phyloP scores from a whole-genome alignment of 2,113 vertebrate species.

The Cyanocitta stelleri region DNA sequence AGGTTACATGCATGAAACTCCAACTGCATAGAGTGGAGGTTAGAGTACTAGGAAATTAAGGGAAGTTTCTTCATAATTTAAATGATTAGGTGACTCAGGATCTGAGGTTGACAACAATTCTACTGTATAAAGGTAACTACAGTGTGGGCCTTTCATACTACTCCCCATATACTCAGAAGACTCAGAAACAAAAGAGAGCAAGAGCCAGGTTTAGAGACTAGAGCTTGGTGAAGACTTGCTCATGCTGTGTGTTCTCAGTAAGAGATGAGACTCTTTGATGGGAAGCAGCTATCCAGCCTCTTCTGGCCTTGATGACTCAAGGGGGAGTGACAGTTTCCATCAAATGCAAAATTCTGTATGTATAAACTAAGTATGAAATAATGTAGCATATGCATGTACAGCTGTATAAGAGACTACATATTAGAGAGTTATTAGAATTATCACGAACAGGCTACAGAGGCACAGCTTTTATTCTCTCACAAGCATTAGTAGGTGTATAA shows the following conservation, averaged over 20 bases:
- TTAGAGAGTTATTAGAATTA: not conserved
- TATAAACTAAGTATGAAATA: not conserved
- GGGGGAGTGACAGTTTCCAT: not conserved
- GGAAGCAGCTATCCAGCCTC: not conserved
- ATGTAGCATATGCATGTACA: not conserved
- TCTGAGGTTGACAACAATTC: not conserved
- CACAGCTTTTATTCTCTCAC: not conserved
- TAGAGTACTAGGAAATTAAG: not conserved
- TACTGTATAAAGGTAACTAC: not conserved
- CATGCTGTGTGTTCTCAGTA: not conserved
- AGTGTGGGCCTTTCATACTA: not conserved
- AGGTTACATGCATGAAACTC: not conserved
- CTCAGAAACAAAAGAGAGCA: not conserved
- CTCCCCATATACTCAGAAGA: not conserved
- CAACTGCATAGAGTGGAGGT: not conserved
- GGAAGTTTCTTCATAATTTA: not conserved
- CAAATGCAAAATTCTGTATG: not conserved
- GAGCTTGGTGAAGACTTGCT: not conserved
- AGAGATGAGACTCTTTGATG: not conserved
- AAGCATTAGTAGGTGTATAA: not conserved
- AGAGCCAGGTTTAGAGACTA: not conserved
- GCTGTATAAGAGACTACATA: not conserved
- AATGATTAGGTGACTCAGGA: not conserved
- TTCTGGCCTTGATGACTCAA: not conserved
- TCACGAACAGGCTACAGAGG: not conserved